These are phyloP conservation scores for Ciconia stormi DNA, from an alignment of 2,113 vertebrate species.

Conservation along the genomic window DNA sequence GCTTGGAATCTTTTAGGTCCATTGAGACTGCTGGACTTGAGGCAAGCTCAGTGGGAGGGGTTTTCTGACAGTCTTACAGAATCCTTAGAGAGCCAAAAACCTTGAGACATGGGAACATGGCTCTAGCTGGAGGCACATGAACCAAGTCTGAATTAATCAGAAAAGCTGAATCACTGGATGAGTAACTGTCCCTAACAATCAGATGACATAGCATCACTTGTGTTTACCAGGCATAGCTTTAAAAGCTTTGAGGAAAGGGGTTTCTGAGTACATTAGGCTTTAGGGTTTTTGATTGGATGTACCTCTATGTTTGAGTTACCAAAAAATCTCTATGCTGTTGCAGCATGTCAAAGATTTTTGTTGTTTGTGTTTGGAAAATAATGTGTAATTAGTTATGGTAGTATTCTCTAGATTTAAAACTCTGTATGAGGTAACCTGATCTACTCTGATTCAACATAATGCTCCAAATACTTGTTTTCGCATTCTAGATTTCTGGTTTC, in stretches of 20 bases:
- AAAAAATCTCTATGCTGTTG: background rate
- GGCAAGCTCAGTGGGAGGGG: background rate
- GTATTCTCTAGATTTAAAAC: background rate
- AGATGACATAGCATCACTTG: background rate
- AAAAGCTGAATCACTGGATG: slow-evolving; percentile 48
- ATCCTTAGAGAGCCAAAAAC: background rate
- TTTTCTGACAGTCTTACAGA: background rate
- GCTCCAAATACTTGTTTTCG: background rate
- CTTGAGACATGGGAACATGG: background rate
- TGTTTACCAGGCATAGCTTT: background rate
- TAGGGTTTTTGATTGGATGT: background rate
- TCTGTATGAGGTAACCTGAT: background rate
- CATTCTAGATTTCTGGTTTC: background rate
- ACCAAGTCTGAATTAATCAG: background rate
- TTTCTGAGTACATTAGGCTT: background rate
- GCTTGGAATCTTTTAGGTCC: background rate
- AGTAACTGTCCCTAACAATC: background rate
- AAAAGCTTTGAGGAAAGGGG: background rate
- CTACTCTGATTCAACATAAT: background rate
- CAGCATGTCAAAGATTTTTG: background rate
- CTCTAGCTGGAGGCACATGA: background rate
- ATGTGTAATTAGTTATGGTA: background rate
- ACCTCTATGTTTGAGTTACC: background rate
- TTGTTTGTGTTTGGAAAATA: background rate
- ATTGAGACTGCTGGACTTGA: background rate